These are phyloP conservation scores for Pangasius macronema DNA, from an alignment of 2,797 vertebrate species.

Conservation along the genomic window DNA sequence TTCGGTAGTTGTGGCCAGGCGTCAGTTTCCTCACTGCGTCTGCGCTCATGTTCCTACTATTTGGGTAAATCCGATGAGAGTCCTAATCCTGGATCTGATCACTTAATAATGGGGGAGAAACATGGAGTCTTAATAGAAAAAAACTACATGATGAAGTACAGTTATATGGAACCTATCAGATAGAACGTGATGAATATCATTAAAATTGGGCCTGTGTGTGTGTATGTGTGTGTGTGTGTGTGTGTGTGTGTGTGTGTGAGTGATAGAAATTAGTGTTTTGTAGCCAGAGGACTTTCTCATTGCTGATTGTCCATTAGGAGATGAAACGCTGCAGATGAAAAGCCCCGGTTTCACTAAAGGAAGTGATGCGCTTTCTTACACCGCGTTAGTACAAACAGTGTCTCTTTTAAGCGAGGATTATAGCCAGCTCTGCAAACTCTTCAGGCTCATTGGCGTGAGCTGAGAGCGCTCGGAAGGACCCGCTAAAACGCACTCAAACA, in stretches of 20 bases:
- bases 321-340: slow-evolving; percentile 66
- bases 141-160: neutral
- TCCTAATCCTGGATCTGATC: slow-evolving; percentile 62
- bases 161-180: neutral
- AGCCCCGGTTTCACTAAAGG: slow-evolving; percentile 60
- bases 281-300: slow-evolving; percentile 43
- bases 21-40: slow-evolving; percentile 63
- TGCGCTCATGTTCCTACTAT: slow-evolving; percentile 58
- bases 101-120: slow-evolving; percentile 3
- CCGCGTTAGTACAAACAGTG: slow-evolving; percentile 63
- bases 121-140: neutral
- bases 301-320: slow-evolving; percentile 61
- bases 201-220: neutral
- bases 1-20: slow-evolving; percentile 56
- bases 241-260: neutral
- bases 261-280: slow-evolving; percentile 47
- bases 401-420: slow-evolving; percentile 76
- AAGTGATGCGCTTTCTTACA: slow-evolving; percentile 66
- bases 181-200: neutral
- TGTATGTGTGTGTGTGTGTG: neutral
- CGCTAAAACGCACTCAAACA: slow-evolving; percentile 76
- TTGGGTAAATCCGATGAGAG: slow-evolving; percentile 40
- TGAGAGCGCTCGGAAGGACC: slow-evolving; percentile 59
- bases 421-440: slow-evolving; percentile 80
- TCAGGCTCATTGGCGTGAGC: slow-evolving; percentile 60